phyloP scores from a whole-genome alignment of 2,113 vertebrate species.

The Syngnathus typhle region DNA sequence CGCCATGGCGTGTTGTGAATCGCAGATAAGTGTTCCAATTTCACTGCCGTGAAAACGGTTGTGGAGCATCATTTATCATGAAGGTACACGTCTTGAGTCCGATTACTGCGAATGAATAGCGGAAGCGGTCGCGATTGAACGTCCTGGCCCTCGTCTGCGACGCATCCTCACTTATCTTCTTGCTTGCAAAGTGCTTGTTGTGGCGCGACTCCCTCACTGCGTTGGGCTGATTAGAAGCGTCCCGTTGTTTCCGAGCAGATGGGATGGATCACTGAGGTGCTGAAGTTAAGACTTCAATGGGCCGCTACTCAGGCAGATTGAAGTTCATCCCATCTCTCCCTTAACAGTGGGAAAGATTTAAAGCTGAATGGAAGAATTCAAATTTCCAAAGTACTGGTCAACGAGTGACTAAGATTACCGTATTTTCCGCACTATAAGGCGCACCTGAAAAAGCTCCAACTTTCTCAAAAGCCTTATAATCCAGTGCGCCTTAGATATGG shows the following conservation, averaged over 20 bases:
- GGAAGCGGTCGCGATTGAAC: slow-evolving; percentile 13
- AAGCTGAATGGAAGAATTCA: not conserved
- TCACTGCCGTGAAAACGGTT: slow-evolving; percentile 4
- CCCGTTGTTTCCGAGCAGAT: slow-evolving; percentile 47
- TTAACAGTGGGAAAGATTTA: slow-evolving; percentile 2
- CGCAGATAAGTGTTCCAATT: slow-evolving; percentile 21
- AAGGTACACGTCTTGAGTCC: slow-evolving; percentile 10
- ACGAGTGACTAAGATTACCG: too few relatives aligned
- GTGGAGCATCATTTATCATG: slow-evolving; percentile 28
- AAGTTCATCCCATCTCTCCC: slow-evolving; percentile 16
- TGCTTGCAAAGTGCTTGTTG: slow-evolving; percentile 32
- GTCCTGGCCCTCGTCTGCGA: slow-evolving; percentile 24
- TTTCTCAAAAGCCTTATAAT: too few relatives aligned
- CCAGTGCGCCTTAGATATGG: too few relatives aligned
- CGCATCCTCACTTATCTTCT: slow-evolving; percentile 39
- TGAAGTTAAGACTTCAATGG: slow-evolving; percentile 17
- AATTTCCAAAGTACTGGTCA: too few relatives aligned
- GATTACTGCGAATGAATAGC: slow-evolving; percentile 12
- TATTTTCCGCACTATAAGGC: too few relatives aligned
- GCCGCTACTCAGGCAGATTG: slow-evolving; percentile 30
- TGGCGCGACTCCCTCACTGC: slow-evolving; percentile 18
- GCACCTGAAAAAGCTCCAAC: too few relatives aligned
- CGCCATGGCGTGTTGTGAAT: slow-evolving; percentile 6
- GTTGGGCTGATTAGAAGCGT: slow-evolving; percentile 37
- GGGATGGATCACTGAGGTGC: slow-evolving; percentile 35